These are phyloP conservation scores for Acrobeloides nanus DNA, from an alignment of 2,888 invertebrate genomes.

Conservation along the genomic window DNA sequence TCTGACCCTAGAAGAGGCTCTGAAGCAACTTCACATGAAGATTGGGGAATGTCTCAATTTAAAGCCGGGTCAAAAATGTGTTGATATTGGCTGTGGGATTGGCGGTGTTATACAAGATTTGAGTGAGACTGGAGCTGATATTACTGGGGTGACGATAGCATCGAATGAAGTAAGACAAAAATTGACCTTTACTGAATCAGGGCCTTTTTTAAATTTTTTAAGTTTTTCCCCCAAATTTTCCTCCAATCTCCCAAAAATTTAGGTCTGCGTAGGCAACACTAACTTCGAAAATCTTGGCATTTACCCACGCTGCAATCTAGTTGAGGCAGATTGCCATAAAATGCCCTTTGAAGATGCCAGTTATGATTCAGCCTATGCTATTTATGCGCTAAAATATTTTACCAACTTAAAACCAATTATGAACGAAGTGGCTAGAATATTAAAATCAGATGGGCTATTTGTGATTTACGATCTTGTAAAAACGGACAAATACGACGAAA, in stretches of 20 bases:
- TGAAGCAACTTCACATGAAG: conserved; percentile 26
- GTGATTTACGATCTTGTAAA: conserved; percentile 50
- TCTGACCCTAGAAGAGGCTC: conserved; percentile 34
- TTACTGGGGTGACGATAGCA: conserved; percentile 50
- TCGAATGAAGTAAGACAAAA: conserved; percentile 32
- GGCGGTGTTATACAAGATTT: conserved; percentile 47
- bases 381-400: conserved; percentile 51
- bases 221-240: conserved; percentile 13
- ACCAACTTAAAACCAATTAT: conserved; percentile 38
- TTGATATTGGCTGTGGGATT: conserved; percentile 51
- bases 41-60: conserved; percentile 34
- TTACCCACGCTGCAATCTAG: conserved; percentile 29
- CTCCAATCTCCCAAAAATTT: background rate
- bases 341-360: conserved; percentile 38
- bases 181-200: background rate
- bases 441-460: conserved; percentile 43
- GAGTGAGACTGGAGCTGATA: conserved; percentile 32
- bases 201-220: background rate
- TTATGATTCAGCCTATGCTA: conserved; percentile 46
- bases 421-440: conserved; percentile 37
- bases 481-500: conserved; percentile 40
- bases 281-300: conserved; percentile 20
- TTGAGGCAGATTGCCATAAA: conserved; percentile 45
- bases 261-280: conserved; percentile 31
- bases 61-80: conserved; percentile 27